Evolutionary conservation across 2,113 vertebrate species (phyloP).

Genomic region (Bubo bubo): DNA sequence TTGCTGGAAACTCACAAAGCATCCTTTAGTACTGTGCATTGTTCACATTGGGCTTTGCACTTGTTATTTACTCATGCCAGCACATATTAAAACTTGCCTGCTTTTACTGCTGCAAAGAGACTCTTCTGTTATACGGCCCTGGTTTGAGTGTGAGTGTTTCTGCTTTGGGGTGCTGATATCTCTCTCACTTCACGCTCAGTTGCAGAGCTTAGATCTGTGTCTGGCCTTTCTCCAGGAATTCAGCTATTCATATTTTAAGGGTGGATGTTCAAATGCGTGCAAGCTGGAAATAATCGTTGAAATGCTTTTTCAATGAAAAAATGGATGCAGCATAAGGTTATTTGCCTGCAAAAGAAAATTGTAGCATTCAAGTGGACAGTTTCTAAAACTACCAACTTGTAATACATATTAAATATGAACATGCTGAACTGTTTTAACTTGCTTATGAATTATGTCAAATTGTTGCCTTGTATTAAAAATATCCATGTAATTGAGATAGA

Average conservation of each 20-base stretch:
- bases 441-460: not conserved
- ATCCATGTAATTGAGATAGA: not conserved
- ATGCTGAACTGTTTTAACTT: not conserved
- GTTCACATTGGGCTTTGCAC: not conserved
- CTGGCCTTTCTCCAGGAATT: slow-evolving; percentile 4
- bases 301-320: not conserved
- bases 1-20: not conserved
- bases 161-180: not conserved
- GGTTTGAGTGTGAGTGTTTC: not conserved
- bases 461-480: slow-evolving; percentile 14
- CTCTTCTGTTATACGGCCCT: not conserved
- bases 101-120: not conserved
- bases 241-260: not conserved
- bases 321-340: not conserved
- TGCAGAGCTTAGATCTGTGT: not conserved
- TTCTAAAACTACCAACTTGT: not conserved
- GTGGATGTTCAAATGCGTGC: not conserved
- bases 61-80: not conserved
- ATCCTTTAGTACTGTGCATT: not conserved
- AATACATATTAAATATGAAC: not conserved
- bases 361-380: not conserved
- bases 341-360: not conserved
- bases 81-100: not conserved
- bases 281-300: slow-evolving; percentile 3
- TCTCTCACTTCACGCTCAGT: not conserved